A percentile compares a stretch with the other conserved stretches of the same genome.
Evolutionary conservation across 2,888 invertebrate species (phyloP).

Genomic region (Apoda limacodes): DNA sequence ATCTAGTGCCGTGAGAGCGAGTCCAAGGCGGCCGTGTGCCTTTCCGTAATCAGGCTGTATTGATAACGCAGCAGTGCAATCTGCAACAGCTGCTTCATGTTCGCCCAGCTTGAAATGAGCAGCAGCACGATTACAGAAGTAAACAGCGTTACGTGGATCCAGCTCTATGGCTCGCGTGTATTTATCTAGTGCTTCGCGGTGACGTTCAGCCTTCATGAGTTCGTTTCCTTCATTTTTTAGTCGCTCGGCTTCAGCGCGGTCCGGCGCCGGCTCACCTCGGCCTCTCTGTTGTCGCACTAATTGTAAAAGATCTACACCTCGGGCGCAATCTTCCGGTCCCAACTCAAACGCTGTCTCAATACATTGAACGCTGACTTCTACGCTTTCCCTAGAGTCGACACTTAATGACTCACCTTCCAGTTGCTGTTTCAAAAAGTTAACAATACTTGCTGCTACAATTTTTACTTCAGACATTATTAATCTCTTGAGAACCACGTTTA

Average conservation of each 20-base stretch:
- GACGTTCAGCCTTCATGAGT: slow-evolving; percentile 87
- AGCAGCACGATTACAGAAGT: slow-evolving; percentile 97
- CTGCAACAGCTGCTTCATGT: slow-evolving; percentile 86
- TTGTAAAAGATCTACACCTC: slow-evolving; percentile 41
- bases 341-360: slow-evolving; percentile 91
- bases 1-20: slow-evolving; percentile 87
- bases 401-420: slow-evolving; percentile 57
- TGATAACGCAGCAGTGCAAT: slow-evolving; percentile 89
- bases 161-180: slow-evolving; percentile 92
- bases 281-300: slow-evolving; percentile 32
- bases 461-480: slow-evolving; percentile 49
- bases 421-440: slow-evolving; percentile 68
- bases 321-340: slow-evolving; percentile 51
- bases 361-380: slow-evolving; percentile 96
- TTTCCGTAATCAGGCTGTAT: slow-evolving; percentile 94
- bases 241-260: slow-evolving; percentile 80
- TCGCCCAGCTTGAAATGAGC: slow-evolving; percentile 91
- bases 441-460: slow-evolving; percentile 66
- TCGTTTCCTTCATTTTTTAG: slow-evolving; percentile 90
- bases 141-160: slow-evolving; percentile 91
- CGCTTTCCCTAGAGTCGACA: slow-evolving; percentile 74
- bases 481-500: slow-evolving; percentile 4
- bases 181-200: slow-evolving; percentile 82
- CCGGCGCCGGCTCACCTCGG: slow-evolving; percentile 44
- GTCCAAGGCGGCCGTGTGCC: slow-evolving; percentile 92